Conservation (phyloP, 2,888 invertebrate genomes). For the Sylvicola cinctus region DNA sequence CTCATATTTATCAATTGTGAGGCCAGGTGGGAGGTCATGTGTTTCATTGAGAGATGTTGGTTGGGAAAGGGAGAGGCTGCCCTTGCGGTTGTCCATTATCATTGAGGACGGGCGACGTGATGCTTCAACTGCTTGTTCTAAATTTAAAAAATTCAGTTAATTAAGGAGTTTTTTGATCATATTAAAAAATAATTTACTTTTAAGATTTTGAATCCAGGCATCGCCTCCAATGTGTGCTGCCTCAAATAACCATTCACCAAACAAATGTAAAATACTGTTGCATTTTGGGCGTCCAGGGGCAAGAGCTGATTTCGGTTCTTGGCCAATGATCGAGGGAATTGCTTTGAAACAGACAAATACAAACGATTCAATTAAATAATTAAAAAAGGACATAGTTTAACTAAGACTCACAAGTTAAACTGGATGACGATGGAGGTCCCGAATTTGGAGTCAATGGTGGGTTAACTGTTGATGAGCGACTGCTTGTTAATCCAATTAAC, state of each 20-base stretch:
- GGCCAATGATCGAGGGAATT: constrained; percentile 35
- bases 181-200: constrained; percentile 25
- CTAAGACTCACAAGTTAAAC: constrained; percentile 36
- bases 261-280: constrained; percentile 85
- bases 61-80: constrained; percentile 32
- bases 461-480: constrained; percentile 43
- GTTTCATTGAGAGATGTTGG: constrained; percentile 44
- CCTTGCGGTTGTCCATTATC: constrained; percentile 37
- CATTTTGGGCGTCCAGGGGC: constrained; percentile 71
- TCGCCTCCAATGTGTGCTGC: constrained; percentile 80
- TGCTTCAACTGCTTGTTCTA: constrained; percentile 27
- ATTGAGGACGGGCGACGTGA: constrained; percentile 44
- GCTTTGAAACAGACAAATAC: constrained; percentile 5
- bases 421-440: constrained; percentile 44
- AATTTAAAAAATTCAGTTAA: constrained; percentile 2
- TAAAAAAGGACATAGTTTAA: background rate
- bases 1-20: constrained; percentile 60
- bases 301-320: constrained; percentile 41
- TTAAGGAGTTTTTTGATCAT: constrained; percentile 4
- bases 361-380: constrained; percentile 9
- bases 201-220: constrained; percentile 30
- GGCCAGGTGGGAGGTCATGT: constrained; percentile 41
- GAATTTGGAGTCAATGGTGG: constrained; percentile 49
- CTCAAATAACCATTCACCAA: constrained; percentile 93
- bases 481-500: constrained; percentile 55